These are phyloP conservation scores for Dasypus novemcinctus DNA, from an alignment of 2,113 vertebrate genomes.

Conservation along the genomic window DNA sequence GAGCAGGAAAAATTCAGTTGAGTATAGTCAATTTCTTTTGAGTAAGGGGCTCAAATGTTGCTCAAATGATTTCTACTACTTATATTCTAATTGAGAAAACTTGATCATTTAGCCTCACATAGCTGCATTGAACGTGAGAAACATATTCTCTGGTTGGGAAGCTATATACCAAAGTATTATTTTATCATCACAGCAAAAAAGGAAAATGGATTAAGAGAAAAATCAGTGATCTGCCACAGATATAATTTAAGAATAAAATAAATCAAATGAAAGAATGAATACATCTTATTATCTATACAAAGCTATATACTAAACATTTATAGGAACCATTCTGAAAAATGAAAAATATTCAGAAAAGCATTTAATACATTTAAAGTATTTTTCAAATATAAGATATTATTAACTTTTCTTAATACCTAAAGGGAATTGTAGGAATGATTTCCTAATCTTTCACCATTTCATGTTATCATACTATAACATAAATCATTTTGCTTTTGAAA, in stretches of 20 bases:
- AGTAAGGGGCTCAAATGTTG: not conserved
- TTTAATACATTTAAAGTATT: not conserved
- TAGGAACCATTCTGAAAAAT: not conserved
- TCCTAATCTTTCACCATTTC: not conserved
- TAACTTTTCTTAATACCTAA: not conserved
- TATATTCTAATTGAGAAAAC: not conserved
- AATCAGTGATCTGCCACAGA: not conserved
- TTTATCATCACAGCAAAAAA: not conserved
- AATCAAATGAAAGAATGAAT: not conserved
- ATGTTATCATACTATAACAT: not conserved
- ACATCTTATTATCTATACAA: not conserved
- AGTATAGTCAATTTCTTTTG: not conserved
- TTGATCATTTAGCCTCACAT: not conserved
- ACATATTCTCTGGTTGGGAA: not conserved
- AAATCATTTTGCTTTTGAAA: not conserved
- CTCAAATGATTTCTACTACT: not conserved
- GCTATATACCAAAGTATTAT: not conserved
- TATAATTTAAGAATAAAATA: not conserved
- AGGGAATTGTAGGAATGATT: not conserved
- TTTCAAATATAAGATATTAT: not conserved
- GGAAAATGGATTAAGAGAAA: not conserved
- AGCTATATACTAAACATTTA: not conserved
- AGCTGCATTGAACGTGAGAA: not conserved
- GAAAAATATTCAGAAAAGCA: not conserved
- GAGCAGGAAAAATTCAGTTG: not conserved